Evolutionary conservation across 2,797 vertebrate species (phyloP), one percentile per base, ranked within the genome.

Genomic region (Cryptoprocta ferox): DNA sequence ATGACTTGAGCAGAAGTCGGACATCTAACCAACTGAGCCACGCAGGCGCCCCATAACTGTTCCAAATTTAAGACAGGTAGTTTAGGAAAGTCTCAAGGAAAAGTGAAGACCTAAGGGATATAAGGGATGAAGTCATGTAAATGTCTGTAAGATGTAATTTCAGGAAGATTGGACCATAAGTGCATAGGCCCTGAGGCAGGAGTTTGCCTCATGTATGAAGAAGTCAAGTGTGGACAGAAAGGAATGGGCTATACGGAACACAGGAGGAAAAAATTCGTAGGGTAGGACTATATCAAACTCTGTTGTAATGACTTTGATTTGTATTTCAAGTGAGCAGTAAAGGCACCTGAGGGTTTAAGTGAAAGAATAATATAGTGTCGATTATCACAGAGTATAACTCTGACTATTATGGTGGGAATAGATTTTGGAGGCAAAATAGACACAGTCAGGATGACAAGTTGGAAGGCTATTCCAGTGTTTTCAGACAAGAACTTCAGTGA

Each of bases 161-260:
- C 0, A 65, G 5, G 6, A 2, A 28, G 1, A 32, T 2, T 32
- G 81, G 88, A 39, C 13, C 2, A 3, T 28, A 4, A 15, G 16
- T 61, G 12, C 10, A 48, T 83, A 75, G 21, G 4, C 6, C 42
- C 4, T 1, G 2, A 91, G 66, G 15, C 32, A 97, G 4, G 19
- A 32, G n/a, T 37, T 19, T 66, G 14, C 16, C 12, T 71, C 26
- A 12, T 78, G 5, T 28, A 13, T 65, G 7, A 71, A 97, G 32
- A 9, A 83, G 37, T 50, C 28, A 59, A n/a, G 4, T 32, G 6
- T 50, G 28, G 28, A 59, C 19, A 75, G 19, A 91, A 91, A 94
- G 16, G 19, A 80, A 21, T 37, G 42, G 4, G 6, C 7, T 84
- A n/a, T n/a, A 45, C 2, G 14, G 2, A 45, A n/a, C 1, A 1